phyloP scores from a whole-genome alignment of 2,113 vertebrate species.

The Rhabdomys dilectus region DNA sequence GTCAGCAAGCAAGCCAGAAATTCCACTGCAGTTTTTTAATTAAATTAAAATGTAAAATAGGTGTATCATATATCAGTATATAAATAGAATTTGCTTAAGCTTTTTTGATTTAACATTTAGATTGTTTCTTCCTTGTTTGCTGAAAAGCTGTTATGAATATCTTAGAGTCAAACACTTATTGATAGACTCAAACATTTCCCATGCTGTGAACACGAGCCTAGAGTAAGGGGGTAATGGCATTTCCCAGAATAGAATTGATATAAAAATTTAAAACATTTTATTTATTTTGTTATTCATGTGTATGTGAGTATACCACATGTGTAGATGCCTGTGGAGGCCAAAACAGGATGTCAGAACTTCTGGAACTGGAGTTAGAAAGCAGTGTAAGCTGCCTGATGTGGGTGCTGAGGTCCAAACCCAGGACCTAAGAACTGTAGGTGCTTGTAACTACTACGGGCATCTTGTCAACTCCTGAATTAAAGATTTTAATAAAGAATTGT shows the following conservation, averaged over 20 bases:
- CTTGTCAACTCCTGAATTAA: neutral
- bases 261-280: no score
- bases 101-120: neutral
- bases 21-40: neutral
- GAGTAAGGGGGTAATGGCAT: no score
- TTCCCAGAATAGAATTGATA: no score
- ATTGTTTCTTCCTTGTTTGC: neutral
- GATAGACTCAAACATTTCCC: no score
- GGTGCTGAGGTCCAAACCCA: neutral
- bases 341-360: neutral
- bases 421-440: neutral
- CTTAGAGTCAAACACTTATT: neutral
- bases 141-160: neutral
- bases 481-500: neutral
- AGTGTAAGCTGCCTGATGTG: neutral
- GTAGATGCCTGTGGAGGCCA: no score
- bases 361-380: neutral
- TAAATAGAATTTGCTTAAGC: neutral
- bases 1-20: neutral
- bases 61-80: neutral
- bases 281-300: no score
- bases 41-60: neutral
- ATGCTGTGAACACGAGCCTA: no score
- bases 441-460: neutral
- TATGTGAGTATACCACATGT: no score